phyloP scores from a whole-genome alignment of 2,113 vertebrate species.

The Ahaetulla prasina region DNA sequence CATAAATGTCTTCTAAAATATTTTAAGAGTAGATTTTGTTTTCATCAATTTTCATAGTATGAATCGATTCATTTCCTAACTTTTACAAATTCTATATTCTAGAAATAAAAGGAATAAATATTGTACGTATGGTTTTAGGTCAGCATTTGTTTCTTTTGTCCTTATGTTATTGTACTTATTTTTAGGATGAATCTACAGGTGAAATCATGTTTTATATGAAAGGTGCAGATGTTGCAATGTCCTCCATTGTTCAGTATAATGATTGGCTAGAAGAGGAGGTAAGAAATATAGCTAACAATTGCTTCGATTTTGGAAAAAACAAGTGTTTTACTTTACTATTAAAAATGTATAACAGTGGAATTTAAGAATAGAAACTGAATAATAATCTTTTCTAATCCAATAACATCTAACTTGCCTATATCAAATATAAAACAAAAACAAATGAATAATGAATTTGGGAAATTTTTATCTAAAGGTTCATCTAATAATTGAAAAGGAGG shows the following conservation, averaged over 20 bases:
- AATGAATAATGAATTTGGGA: background rate
- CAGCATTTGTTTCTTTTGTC: background rate
- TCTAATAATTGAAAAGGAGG: background rate
- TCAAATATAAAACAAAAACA: background rate
- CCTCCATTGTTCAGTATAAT: slow-evolving; percentile 94
- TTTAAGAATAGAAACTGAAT: background rate
- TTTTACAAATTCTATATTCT: background rate
- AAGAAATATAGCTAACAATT: slow-evolving; percentile 34
- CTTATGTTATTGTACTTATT: background rate
- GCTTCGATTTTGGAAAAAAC: background rate
- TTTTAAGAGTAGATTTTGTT: background rate
- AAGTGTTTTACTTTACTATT: background rate
- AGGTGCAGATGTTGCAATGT: slow-evolving; percentile 94
- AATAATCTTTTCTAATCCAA: background rate
- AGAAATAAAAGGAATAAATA: background rate
- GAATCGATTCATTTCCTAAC: background rate
- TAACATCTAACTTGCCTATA: background rate
- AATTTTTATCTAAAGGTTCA: slow-evolving; percentile 3
- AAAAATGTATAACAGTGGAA: background rate
- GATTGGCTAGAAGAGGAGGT: slow-evolving; percentile 99
- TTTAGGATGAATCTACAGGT: slow-evolving; percentile 87
- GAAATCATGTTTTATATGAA: slow-evolving; percentile 99
- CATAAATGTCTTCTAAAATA: background rate
- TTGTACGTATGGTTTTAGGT: background rate
- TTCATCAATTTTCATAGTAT: background rate